Percentiles rank a stretch among this genome's conserved stretches.
phyloP scores from a whole-genome alignment of 2,888 invertebrate genomes.

The Orthosia cruda region DNA sequence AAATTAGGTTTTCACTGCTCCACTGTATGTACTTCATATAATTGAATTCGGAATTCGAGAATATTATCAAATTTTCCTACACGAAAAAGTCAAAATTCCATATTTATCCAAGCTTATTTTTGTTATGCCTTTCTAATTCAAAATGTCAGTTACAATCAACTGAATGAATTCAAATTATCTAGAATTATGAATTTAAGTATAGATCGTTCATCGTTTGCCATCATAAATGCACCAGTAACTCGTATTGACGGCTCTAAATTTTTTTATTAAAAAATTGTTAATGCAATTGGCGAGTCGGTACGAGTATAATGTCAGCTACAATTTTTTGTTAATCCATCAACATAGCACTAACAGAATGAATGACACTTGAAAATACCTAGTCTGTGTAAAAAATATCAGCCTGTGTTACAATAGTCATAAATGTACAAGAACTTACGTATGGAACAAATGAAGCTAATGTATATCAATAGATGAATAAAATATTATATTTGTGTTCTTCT shows the following conservation, averaged over 20 bases:
- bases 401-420: slow-evolving; percentile 8
- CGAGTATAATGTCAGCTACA: not conserved
- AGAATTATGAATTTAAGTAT: too few relatives aligned
- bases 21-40: not conserved
- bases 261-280: not conserved
- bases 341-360: not conserved
- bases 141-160: too few relatives aligned
- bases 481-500: slow-evolving; percentile 39
- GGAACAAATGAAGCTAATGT: slow-evolving; percentile 53
- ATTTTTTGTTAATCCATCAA: slow-evolving; percentile 9
- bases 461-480: slow-evolving; percentile 60
- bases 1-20: not conserved
- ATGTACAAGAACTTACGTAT: slow-evolving; percentile 34
- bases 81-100: too few relatives aligned
- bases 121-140: too few relatives aligned
- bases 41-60: too few relatives aligned
- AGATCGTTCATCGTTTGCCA: not conserved
- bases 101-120: too few relatives aligned
- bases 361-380: not conserved
- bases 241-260: not conserved
- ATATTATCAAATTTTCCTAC: not conserved
- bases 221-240: not conserved
- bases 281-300: not conserved
- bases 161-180: too few relatives aligned
- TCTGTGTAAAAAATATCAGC: not conserved